phyloP scores from a whole-genome alignment of 2,888 invertebrate genomes.

The Mimas tiliae region DNA sequence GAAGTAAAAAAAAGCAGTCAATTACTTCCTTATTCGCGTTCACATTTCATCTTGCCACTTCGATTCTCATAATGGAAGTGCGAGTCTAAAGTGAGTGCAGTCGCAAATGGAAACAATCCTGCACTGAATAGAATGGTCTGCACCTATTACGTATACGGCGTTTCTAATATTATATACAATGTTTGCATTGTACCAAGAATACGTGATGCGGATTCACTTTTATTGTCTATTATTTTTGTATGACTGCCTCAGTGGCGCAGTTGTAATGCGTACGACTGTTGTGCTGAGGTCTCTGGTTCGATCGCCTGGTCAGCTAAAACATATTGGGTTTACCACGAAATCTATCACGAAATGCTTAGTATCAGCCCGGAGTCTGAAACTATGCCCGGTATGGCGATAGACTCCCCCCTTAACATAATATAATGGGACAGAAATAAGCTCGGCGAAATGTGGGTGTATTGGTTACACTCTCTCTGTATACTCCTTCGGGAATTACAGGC shows the following conservation, averaged over 20 bases:
- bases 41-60: slow-evolving; percentile 30
- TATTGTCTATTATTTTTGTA: background rate
- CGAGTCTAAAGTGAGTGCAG: slow-evolving; percentile 33
- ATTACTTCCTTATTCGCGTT: slow-evolving; percentile 19
- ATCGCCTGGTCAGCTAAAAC: too few relatives aligned
- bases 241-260: background rate
- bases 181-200: slow-evolving; percentile 28
- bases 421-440: too few relatives aligned
- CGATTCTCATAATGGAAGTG: slow-evolving; percentile 36
- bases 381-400: too few relatives aligned
- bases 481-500: too few relatives aligned
- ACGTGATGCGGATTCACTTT: slow-evolving; percentile 25
- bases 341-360: too few relatives aligned
- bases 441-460: too few relatives aligned
- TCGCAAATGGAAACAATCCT: slow-evolving; percentile 35
- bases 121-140: slow-evolving; percentile 24
- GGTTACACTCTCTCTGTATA: too few relatives aligned
- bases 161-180: slow-evolving; percentile 33
- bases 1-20: slow-evolving; percentile 10
- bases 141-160: slow-evolving; percentile 22
- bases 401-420: too few relatives aligned
- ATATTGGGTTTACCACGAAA: too few relatives aligned
- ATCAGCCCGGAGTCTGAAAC: too few relatives aligned
- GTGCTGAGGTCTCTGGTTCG: too few relatives aligned
- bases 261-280: too few relatives aligned